Evolutionary conservation across 2,797 vertebrate species (phyloP).

Genomic region (Anguilla marmorata): DNA sequence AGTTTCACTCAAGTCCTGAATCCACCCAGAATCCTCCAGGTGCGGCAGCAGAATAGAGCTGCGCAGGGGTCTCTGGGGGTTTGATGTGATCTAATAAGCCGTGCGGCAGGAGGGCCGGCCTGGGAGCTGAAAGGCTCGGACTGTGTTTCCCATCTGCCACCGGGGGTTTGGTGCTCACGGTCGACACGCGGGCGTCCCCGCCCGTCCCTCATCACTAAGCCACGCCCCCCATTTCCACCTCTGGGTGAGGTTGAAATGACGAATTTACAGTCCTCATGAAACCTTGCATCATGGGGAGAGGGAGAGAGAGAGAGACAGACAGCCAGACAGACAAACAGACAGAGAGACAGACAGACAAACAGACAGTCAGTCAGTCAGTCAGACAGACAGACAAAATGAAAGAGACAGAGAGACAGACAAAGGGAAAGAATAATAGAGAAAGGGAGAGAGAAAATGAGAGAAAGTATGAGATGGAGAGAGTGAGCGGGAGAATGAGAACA

Average conservation of each 20-base stretch:
- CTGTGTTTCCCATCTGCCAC: neutral
- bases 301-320: neutral
- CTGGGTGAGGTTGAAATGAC: too few relatives aligned
- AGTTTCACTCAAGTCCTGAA: neutral
- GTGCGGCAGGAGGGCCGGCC: neutral
- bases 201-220: neutral
- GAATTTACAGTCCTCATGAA: constrained; percentile 15
- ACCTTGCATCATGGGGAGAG: constrained; percentile 3
- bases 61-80: constrained; percentile 2
- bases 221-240: neutral
- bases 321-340: too few relatives aligned
- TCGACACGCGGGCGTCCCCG: neutral
- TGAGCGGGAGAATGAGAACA: neutral
- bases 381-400: too few relatives aligned
- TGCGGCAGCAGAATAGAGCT: neutral
- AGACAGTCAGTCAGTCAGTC: too few relatives aligned
- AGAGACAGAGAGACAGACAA: too few relatives aligned
- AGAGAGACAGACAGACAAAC: neutral
- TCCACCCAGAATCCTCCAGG: constrained; percentile 15
- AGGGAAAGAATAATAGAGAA: neutral
- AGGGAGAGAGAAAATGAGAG: neutral
- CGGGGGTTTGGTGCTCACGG: neutral
- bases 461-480: neutral
- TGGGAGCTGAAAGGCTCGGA: neutral
- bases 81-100: neutral